Conservation (phyloP, 2,888 invertebrate species). For the Drosophila pegasa region DNA sequence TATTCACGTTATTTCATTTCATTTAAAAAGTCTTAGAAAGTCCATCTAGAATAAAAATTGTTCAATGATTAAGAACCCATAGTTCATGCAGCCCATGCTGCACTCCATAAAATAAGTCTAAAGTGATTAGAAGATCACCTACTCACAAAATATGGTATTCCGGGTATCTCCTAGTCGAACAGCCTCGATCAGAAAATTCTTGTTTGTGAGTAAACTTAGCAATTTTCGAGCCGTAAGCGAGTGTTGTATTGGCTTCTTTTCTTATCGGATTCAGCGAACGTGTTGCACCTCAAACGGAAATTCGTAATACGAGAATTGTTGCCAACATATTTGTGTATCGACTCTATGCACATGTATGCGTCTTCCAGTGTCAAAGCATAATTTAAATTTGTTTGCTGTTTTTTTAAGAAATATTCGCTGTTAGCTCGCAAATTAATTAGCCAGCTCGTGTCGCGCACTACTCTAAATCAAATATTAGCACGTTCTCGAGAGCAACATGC, state of each 20-base stretch:
- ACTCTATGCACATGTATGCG: conserved; percentile 1
- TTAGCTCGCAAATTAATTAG: conserved; percentile 40
- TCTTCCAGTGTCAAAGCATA: conserved; percentile 8
- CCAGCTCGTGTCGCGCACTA: conserved; percentile 12
- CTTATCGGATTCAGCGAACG: conserved; percentile 15
- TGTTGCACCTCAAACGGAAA: conserved; percentile 41
- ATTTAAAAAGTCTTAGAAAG: too few species aligned
- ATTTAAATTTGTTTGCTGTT: background rate
- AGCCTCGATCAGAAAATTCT: too few species aligned
- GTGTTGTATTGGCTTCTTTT: background rate
- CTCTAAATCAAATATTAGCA: conserved; percentile 46
- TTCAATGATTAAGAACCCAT: too few species aligned
- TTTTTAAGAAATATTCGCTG: conserved; percentile 1
- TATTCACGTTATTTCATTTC: too few species aligned
- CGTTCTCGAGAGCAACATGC: conserved; percentile 38
- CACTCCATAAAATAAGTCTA: too few species aligned
- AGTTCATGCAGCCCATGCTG: too few species aligned
- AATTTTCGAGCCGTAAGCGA: background rate
- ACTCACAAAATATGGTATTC: too few species aligned
- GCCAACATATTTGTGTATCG: background rate
- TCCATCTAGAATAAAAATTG: too few species aligned
- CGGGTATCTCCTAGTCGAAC: too few species aligned
- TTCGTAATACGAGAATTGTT: conserved; percentile 8
- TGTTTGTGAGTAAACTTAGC: too few species aligned
- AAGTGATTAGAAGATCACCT: too few species aligned